phyloP scores from a whole-genome alignment of 2,888 invertebrate genomes.

The Chaitophorus viminalis region DNA sequence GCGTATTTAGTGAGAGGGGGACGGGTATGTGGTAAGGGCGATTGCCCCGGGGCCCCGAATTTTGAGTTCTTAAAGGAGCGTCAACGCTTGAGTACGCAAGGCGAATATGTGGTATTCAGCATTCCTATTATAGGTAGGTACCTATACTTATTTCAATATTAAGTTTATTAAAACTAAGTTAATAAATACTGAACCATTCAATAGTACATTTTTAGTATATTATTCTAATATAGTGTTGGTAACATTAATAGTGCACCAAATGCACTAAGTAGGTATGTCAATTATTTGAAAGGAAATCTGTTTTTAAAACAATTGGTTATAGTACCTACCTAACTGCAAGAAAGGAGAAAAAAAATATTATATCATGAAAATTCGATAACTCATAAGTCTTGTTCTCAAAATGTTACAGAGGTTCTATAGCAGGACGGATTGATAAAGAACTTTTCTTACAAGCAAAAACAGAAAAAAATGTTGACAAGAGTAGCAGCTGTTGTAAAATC shows the following conservation, averaged over 20 bases:
- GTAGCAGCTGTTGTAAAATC: slow-evolving; percentile 45
- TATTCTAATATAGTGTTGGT: slow-evolving; percentile 56
- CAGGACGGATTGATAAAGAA: slow-evolving; percentile 15
- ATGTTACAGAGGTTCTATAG: slow-evolving; percentile 13
- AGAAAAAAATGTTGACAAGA: slow-evolving; percentile 41
- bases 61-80: no score
- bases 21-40: no score
- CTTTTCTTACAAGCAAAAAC: not conserved
- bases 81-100: no score
- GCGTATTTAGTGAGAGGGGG: no score
- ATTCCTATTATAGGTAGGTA: slow-evolving; percentile 4
- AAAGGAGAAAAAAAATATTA: not conserved
- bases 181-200: slow-evolving; percentile 18
- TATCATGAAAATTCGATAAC: slow-evolving; percentile 39
- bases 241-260: slow-evolving; percentile 53
- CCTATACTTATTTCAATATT: slow-evolving; percentile 17
- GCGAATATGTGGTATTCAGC: not conserved
- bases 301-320: slow-evolving; percentile 37
- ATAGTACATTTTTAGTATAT: slow-evolving; percentile 62
- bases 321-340: slow-evolving; percentile 52
- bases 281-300: slow-evolving; percentile 31
- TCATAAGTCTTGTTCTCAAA: slow-evolving; percentile 46
- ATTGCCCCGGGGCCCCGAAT: no score
- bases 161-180: slow-evolving; percentile 12
- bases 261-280: no score